Evolutionary conservation across 2,113 vertebrate genomes (phyloP).

Genomic region (Hemiscyllium ocellatum): DNA sequence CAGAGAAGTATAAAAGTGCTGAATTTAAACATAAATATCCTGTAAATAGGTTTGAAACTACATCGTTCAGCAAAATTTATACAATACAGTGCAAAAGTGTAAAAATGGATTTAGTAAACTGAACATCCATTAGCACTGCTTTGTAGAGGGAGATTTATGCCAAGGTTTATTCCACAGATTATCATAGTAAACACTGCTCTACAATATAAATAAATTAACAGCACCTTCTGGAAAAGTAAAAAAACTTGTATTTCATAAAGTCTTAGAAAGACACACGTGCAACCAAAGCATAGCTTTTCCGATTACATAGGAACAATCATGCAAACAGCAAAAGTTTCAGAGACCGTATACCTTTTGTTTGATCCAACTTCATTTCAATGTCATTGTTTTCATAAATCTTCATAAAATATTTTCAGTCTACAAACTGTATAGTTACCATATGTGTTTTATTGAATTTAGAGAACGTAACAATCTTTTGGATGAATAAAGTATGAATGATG

Average conservation of each 20-base stretch:
- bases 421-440: conserved; percentile 6
- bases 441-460: conserved; percentile 25
- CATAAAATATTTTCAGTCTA: conserved; percentile 25
- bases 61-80: conserved; percentile 61
- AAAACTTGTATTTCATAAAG: conserved; percentile 42
- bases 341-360: conserved; percentile 24
- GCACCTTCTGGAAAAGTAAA: conserved; percentile 45
- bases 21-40: conserved; percentile 63
- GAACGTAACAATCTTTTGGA: conserved; percentile 29
- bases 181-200: conserved; percentile 49
- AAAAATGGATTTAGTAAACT: conserved; percentile 40
- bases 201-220: conserved; percentile 43
- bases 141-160: conserved; percentile 41
- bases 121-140: conserved; percentile 45
- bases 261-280: conserved; percentile 35
- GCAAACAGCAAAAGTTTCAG: conserved; percentile 37
- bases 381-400: conserved; percentile 43
- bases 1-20: conserved; percentile 55
- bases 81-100: conserved; percentile 61
- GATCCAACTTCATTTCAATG: conserved; percentile 33
- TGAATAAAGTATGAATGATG: conserved; percentile 5
- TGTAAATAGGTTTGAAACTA: conserved; percentile 54
- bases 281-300: conserved; percentile 39
- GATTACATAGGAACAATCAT: conserved; percentile 39
- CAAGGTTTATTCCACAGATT: conserved; percentile 41